phyloP scores from a whole-genome alignment of 2,797 vertebrate species.

The Novumbra hubbsi region DNA sequence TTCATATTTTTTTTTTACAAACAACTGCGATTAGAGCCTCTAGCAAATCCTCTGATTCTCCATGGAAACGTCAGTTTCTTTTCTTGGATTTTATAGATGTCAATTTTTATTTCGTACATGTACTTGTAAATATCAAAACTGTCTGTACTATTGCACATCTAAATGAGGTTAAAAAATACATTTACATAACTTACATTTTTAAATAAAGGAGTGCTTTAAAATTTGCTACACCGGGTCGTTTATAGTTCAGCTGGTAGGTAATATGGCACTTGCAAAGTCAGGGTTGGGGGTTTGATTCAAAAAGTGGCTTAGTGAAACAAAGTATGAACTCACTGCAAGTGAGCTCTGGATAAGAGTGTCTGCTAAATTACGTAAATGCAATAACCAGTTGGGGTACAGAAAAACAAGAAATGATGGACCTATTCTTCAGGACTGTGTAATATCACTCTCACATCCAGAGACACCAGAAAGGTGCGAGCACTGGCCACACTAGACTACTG shows the following conservation, averaged over 20 bases:
- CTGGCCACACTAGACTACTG: background rate
- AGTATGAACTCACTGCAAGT: too few relatives aligned
- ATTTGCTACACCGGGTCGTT: background rate
- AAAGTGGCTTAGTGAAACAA: too few relatives aligned
- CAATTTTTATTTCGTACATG: background rate
- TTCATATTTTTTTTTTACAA: slow-evolving; percentile 23
- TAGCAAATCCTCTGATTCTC: background rate
- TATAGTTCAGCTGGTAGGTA: too few relatives aligned
- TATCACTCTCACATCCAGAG: background rate
- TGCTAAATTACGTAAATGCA: too few relatives aligned
- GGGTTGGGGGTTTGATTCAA: too few relatives aligned
- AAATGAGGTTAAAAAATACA: too few relatives aligned
- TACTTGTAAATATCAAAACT: slow-evolving; percentile 1
- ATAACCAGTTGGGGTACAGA: too few relatives aligned
- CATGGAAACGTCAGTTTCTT: background rate
- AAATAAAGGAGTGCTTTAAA: background rate
- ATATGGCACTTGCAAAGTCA: too few relatives aligned
- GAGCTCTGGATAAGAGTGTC: too few relatives aligned
- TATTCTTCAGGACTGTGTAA: background rate
- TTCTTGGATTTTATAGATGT: background rate
- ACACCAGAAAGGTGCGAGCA: background rate
- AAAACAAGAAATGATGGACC: too few relatives aligned
- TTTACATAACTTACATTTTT: background rate
- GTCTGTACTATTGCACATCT: background rate
- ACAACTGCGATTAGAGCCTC: slow-evolving; percentile 8